phyloP scores from a whole-genome alignment of 2,797 vertebrate genomes.

The Anisognathus igniventris region DNA sequence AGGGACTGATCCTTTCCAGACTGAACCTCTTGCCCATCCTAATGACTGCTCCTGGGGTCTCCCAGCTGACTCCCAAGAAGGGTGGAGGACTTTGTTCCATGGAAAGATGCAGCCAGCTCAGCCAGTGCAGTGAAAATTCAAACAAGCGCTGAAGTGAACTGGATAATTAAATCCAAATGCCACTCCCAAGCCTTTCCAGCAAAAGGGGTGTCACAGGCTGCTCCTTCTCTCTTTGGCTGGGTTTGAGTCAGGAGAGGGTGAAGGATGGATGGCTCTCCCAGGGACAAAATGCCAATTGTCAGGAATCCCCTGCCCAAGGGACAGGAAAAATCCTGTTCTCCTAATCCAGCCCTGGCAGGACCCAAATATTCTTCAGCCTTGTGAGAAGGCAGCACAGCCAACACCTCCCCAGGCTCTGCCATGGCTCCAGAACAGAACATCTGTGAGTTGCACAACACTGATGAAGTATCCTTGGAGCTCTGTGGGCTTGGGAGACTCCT shows the following conservation, averaged over 20 bases:
- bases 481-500: background rate
- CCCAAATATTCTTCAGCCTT: background rate
- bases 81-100: conserved; percentile 49
- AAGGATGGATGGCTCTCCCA: background rate
- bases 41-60: conserved; percentile 34
- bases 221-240: background rate
- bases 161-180: conserved; percentile 49
- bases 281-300: background rate
- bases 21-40: conserved; percentile 1
- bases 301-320: background rate
- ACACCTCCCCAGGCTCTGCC: background rate
- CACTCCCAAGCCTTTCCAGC: background rate
- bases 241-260: background rate
- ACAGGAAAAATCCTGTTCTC: background rate
- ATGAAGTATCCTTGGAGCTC: background rate
- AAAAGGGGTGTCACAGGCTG: background rate
- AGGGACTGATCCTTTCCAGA: conserved; percentile 25
- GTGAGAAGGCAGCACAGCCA: background rate
- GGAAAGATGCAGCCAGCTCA: conserved; percentile 40
- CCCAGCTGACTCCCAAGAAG: conserved; percentile 47
- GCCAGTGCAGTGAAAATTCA: conserved; percentile 22
- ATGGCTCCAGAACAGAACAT: background rate
- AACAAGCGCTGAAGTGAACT: background rate
- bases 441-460: background rate
- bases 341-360: background rate